Conservation (phyloP, 2,888 invertebrate species). For the Caenorhabditis becei region DNA sequence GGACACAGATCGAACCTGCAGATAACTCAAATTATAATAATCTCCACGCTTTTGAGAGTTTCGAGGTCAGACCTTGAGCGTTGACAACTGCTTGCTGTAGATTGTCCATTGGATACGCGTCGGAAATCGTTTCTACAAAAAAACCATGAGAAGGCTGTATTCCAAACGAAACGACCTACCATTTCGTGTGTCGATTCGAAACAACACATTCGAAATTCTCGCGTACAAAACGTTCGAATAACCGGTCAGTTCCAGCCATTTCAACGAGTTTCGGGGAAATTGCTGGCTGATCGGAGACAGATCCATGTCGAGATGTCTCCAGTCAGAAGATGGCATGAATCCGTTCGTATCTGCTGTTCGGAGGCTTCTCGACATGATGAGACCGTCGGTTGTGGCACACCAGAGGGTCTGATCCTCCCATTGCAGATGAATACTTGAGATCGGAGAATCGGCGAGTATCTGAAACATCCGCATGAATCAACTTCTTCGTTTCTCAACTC, state of each 20-base stretch:
- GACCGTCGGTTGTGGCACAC: constrained; percentile 32
- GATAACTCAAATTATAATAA: constrained; percentile 27
- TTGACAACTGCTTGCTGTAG: constrained; percentile 46
- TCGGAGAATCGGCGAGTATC: constrained; percentile 43
- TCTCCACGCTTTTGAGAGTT: constrained; percentile 3
- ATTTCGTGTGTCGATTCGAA: constrained; percentile 43
- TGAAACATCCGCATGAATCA: background rate
- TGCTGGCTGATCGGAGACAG: constrained; percentile 8
- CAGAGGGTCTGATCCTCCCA: constrained; percentile 30
- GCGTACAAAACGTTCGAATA: constrained; percentile 24
- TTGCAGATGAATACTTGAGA: constrained; percentile 40
- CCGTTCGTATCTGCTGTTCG: background rate
- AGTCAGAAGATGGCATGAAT: constrained; percentile 18
- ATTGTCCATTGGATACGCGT: constrained; percentile 57
- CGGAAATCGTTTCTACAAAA: constrained; percentile 52
- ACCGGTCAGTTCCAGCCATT: constrained; percentile 35
- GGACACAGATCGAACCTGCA: constrained; percentile 53
- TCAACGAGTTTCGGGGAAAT: background rate
- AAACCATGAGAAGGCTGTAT: background rate
- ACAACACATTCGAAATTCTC: constrained; percentile 21
- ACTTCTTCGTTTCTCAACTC: background rate
- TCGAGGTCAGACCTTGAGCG: constrained; percentile 34
- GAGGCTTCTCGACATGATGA: constrained; percentile 15
- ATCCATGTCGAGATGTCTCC: constrained; percentile 42
- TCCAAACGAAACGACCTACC: constrained; percentile 6